A percentile compares a stretch with the other conserved stretches of the same genome.
These are phyloP conservation scores for Zaprionus davidi DNA, from an alignment of 1,140 invertebrate species.

Conservation along the genomic window DNA sequence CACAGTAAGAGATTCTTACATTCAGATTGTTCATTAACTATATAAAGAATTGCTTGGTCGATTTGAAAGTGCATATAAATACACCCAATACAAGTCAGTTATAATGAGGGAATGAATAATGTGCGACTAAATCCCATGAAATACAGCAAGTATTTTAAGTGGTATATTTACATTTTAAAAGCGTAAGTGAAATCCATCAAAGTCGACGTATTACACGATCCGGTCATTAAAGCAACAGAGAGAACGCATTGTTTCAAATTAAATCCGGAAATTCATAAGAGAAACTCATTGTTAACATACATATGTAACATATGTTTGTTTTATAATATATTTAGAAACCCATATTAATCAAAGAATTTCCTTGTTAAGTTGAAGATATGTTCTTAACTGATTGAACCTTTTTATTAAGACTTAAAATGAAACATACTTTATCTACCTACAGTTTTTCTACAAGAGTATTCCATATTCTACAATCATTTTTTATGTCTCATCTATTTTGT, in stretches of 20 bases:
- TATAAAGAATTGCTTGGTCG: background rate
- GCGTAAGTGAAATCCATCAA: slow-evolving; percentile 2
- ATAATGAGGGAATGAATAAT: background rate
- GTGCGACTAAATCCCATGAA: background rate
- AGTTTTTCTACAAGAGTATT: background rate
- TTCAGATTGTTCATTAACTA: background rate
- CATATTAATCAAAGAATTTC: background rate
- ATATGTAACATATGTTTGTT: background rate
- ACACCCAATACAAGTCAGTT: background rate
- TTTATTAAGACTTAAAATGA: background rate
- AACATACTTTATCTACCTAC: background rate
- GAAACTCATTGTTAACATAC: background rate
- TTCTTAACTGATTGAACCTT: background rate
- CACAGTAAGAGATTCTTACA: background rate
- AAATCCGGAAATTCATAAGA: background rate
- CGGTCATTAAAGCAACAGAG: background rate
- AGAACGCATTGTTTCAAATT: slow-evolving; percentile 4
- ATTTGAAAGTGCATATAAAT: background rate
- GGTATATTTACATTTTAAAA: background rate
- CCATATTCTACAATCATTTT: background rate
- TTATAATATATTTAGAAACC: background rate
- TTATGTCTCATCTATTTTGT: background rate
- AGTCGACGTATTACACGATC: background rate
- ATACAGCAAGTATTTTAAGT: background rate
- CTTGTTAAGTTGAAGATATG: background rate